These are phyloP conservation scores for Tachycineta bicolor DNA, from an alignment of 2,113 vertebrate genomes.

Conservation along the genomic window DNA sequence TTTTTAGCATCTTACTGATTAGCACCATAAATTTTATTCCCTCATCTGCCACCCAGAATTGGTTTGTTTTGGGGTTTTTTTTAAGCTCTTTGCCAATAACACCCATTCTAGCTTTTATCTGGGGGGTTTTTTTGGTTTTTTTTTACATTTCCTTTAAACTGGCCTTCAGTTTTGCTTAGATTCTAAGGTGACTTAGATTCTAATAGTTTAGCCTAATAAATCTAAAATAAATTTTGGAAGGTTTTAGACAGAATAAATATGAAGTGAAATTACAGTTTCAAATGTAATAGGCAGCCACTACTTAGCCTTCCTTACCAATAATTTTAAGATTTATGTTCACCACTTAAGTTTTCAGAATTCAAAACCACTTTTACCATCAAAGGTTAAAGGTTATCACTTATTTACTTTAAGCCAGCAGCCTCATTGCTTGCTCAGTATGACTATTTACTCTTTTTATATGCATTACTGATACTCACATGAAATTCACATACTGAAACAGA, in stretches of 20 bases:
- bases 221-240: background rate
- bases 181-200: background rate
- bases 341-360: background rate
- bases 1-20: background rate
- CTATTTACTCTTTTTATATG: background rate
- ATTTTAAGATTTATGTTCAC: constrained; percentile 3
- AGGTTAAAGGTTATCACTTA: background rate
- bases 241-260: background rate
- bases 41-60: background rate
- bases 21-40: background rate
- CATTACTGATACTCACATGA: background rate
- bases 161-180: background rate
- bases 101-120: background rate
- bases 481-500: background rate
- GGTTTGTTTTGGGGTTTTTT: background rate
- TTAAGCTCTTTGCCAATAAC: background rate
- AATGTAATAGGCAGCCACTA: background rate
- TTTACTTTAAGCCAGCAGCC: constrained; percentile 7
- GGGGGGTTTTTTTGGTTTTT: background rate
- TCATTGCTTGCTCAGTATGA: background rate
- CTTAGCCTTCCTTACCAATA: background rate
- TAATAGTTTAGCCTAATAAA: background rate
- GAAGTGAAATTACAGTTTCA: background rate
- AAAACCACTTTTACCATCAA: background rate
- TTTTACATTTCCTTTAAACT: background rate